Percentiles rank a stretch among this genome's conserved stretches.
Conservation (phyloP, 2,113 vertebrate species). For the Halcyon senegalensis region DNA sequence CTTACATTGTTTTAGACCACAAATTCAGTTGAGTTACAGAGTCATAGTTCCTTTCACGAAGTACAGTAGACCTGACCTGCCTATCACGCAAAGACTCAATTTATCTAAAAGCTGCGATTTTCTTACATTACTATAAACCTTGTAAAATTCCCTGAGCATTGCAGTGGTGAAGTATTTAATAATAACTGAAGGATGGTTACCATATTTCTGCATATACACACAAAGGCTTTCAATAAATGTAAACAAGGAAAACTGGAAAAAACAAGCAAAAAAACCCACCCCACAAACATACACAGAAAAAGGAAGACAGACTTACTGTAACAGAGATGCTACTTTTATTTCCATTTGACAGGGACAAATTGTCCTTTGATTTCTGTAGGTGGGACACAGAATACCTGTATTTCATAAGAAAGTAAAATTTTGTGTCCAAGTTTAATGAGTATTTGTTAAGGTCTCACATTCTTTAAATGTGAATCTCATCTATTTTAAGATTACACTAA, state of each 20-base stretch:
- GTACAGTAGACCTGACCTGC: not conserved
- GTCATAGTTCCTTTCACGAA: not conserved
- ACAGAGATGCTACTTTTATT: not conserved
- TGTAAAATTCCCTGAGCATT: not conserved
- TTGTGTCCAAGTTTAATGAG: not conserved
- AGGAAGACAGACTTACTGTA: not conserved
- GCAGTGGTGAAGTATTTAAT: not conserved
- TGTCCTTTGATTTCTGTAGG: not conserved
- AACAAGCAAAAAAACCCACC: not conserved
- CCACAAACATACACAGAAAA: not conserved
- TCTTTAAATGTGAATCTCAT: constrained; percentile 4
- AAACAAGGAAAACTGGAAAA: not conserved
- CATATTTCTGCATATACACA: not conserved
- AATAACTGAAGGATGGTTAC: not conserved
- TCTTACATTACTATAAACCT: not conserved
- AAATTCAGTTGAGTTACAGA: not conserved
- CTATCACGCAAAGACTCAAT: not conserved
- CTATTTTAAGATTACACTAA: not conserved
- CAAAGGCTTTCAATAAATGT: not conserved
- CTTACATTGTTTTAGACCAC: not conserved
- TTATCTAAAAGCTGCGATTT: not conserved
- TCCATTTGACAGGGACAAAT: not conserved
- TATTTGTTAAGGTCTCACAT: constrained; percentile 6
- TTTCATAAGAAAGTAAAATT: not conserved
- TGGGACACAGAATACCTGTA: not conserved